A percentile compares a stretch with the other conserved stretches of the same genome.
Conservation (phyloP, 2,888 invertebrate species). For the Lypha dubia region DNA sequence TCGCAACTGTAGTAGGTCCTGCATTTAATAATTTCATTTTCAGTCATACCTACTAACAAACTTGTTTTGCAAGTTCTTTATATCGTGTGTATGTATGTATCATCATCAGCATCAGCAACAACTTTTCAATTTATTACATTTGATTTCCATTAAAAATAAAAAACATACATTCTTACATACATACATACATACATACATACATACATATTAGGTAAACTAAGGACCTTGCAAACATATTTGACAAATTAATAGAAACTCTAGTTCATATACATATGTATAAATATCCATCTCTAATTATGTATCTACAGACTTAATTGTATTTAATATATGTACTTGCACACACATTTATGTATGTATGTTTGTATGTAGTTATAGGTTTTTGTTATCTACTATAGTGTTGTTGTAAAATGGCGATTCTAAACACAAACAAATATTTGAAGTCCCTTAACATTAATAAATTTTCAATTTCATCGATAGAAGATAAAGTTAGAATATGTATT, state of each 20-base stretch:
- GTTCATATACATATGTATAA: background rate
- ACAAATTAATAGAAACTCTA: background rate
- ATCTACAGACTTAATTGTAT: too few relatives aligned
- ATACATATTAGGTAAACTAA: constrained; percentile 6
- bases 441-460: too few relatives aligned
- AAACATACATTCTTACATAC: too few relatives aligned
- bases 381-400: too few relatives aligned
- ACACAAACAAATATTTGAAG: too few relatives aligned
- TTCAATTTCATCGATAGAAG: too few relatives aligned
- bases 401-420: too few relatives aligned
- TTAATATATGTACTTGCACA: background rate
- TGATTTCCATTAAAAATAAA: background rate
- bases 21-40: constrained; percentile 18
- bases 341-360: background rate
- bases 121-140: constrained; percentile 52
- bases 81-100: constrained; percentile 2
- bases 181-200: background rate
- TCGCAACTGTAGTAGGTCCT: constrained; percentile 29
- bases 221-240: constrained; percentile 36
- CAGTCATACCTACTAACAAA: constrained; percentile 51
- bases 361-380: too few relatives aligned
- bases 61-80: constrained; percentile 62
- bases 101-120: constrained; percentile 24
- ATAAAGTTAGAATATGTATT: too few relatives aligned
- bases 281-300: background rate